Percentiles rank a stretch among this genome's conserved stretches.
Conservation (phyloP, 1,140 invertebrate species). For the Nylanderia fulva region DNA sequence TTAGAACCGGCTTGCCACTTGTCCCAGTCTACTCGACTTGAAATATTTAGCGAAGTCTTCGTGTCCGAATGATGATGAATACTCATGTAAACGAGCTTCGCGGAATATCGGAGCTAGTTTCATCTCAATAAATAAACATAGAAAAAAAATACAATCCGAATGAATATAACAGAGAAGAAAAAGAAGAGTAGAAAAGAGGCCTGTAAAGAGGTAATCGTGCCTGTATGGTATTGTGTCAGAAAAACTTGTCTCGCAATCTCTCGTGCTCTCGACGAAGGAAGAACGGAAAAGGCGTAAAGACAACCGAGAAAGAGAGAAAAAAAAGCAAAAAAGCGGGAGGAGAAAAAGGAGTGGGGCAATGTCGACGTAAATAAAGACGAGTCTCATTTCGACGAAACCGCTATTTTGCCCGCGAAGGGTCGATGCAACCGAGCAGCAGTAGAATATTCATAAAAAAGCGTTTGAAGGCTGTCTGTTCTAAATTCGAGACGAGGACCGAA, state of each 20-base stretch:
- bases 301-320: neutral
- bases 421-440: conserved; percentile 19
- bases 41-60: conserved; percentile 7
- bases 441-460: conserved; percentile 52
- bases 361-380: conserved; percentile 64
- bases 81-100: conserved; percentile 29
- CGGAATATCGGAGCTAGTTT: neutral
- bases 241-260: conserved; percentile 49
- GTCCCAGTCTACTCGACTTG: neutral
- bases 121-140: conserved; percentile 18
- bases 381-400: conserved; percentile 57
- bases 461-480: conserved; percentile 71
- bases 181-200: neutral
- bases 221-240: conserved; percentile 21
- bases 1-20: neutral
- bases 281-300: conserved; percentile 6
- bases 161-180: neutral
- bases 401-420: conserved; percentile 61
- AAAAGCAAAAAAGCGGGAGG: neutral
- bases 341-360: neutral
- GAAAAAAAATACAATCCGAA: neutral
- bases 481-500: conserved; percentile 55
- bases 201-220: conserved; percentile 16
- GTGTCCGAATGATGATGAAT: neutral
- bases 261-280: neutral